Percentiles rank a stretch among this genome's conserved stretches.
These are phyloP conservation scores for Tenualosa ilisha DNA, from an alignment of 2,797 vertebrate genomes.

Conservation along the genomic window DNA sequence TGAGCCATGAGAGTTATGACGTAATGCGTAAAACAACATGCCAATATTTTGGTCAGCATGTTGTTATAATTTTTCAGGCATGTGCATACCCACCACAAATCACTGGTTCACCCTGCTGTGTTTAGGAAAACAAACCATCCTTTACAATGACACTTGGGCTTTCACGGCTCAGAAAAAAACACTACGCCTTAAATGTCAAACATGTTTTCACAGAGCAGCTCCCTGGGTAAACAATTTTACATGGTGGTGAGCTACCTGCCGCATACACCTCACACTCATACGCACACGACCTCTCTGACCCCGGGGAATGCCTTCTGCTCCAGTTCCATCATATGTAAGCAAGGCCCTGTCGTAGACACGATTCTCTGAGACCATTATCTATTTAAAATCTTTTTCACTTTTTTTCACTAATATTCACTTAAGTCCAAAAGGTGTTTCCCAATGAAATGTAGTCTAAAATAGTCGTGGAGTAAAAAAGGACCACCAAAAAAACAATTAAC, in stretches of 20 bases:
- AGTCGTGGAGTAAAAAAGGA: background rate
- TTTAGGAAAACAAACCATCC: slow-evolving; percentile 39
- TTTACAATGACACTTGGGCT: slow-evolving; percentile 34
- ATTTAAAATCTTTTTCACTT: too few species aligned
- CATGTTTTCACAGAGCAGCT: slow-evolving; percentile 57
- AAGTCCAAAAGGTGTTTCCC: background rate
- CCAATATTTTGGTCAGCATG: slow-evolving; percentile 2
- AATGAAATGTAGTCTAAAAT: background rate
- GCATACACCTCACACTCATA: background rate
- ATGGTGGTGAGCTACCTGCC: background rate
- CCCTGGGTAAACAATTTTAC: slow-evolving; percentile 54
- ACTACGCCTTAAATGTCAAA: slow-evolving; percentile 59
- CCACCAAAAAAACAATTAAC: background rate
- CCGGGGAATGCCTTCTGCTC: background rate
- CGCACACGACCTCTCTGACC: background rate
- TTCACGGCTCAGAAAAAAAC: slow-evolving; percentile 46
- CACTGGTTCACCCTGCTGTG: slow-evolving; percentile 23
- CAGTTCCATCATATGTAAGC: background rate
- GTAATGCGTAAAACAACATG: background rate
- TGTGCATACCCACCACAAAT: background rate
- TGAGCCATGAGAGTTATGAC: background rate
- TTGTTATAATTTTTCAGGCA: background rate
- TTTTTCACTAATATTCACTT: background rate
- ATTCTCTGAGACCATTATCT: background rate
- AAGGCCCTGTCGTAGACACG: background rate